A percentile compares a stretch with the other conserved stretches of the same genome.
Conservation (phyloP, 1,140 invertebrate genomes). For the Neodiprion fabricii region DNA sequence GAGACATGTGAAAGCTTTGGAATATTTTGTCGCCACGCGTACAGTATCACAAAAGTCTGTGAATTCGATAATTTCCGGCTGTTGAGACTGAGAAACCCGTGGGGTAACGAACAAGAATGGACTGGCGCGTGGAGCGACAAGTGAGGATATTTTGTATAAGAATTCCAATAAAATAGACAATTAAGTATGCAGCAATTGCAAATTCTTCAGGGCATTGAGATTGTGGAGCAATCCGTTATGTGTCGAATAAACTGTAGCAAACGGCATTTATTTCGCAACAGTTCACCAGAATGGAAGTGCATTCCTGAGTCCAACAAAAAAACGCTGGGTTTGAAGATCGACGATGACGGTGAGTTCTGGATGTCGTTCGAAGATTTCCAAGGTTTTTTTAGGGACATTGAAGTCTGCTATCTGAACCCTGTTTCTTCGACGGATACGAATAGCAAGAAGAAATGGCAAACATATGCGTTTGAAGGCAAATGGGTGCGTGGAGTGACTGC, state of each 20-base stretch:
- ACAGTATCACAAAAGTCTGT: slow-evolving; percentile 56
- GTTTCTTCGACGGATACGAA: slow-evolving; percentile 85
- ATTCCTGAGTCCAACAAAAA: slow-evolving; percentile 90
- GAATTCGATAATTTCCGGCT: too few relatives aligned
- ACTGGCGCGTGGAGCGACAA: too few relatives aligned
- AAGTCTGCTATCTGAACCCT: slow-evolving; percentile 96
- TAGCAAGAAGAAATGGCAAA: slow-evolving; percentile 89
- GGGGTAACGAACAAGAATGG: too few relatives aligned
- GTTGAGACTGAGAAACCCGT: too few relatives aligned
- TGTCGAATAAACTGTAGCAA: too few relatives aligned
- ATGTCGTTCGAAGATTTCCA: slow-evolving; percentile 88
- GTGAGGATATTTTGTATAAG: too few relatives aligned
- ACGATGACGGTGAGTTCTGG: slow-evolving; percentile 99
- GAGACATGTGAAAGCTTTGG: slow-evolving; percentile 81
- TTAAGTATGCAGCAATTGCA: too few relatives aligned
- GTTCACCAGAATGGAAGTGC: slow-evolving; percentile 91
- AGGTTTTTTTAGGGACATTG: slow-evolving; percentile 78
- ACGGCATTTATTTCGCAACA: slow-evolving; percentile 41
- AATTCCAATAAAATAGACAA: too few relatives aligned
- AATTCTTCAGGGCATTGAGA: too few relatives aligned
- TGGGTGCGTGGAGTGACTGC: slow-evolving; percentile 94
- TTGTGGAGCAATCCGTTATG: too few relatives aligned
- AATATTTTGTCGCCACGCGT: slow-evolving; percentile 94
- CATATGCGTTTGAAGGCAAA: slow-evolving; percentile 91
- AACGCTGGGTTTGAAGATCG: slow-evolving; percentile 89